These are phyloP conservation scores for Aromia moschata DNA, from an alignment of 2,888 invertebrate genomes.

Conservation along the genomic window DNA sequence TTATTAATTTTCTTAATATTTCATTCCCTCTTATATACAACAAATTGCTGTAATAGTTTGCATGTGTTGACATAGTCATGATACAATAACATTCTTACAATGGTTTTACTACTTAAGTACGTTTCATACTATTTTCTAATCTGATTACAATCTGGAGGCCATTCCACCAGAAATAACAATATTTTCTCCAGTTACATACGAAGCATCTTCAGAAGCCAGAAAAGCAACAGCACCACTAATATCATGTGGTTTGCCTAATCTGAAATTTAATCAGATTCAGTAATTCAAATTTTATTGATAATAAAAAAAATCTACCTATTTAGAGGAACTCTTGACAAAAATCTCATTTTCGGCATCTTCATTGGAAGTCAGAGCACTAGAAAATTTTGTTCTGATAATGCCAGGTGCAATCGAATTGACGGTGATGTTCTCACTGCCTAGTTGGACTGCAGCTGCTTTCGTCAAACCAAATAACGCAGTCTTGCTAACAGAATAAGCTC, in stretches of 20 bases:
- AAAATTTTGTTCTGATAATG: slow-evolving; percentile 89
- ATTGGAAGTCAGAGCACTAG: slow-evolving; percentile 69
- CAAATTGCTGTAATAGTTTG: too few relatives aligned
- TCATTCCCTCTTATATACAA: too few relatives aligned
- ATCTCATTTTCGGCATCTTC: slow-evolving; percentile 57
- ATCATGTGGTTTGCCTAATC: slow-evolving; percentile 70
- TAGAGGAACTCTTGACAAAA: slow-evolving; percentile 61
- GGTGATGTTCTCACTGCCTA: slow-evolving; percentile 83
- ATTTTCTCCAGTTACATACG: slow-evolving; percentile 79
- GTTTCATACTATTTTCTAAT: too few relatives aligned
- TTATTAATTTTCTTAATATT: too few relatives aligned
- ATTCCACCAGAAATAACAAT: slow-evolving; percentile 73
- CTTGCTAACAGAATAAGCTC: slow-evolving; percentile 92
- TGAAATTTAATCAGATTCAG: slow-evolving; percentile 41
- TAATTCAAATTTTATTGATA: not conserved
- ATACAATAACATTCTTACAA: too few relatives aligned
- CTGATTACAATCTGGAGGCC: slow-evolving; percentile 67
- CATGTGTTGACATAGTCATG: too few relatives aligned
- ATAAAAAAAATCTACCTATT: slow-evolving; percentile 54
- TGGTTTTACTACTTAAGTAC: too few relatives aligned
- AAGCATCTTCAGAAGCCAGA: slow-evolving; percentile 74
- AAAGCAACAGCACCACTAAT: slow-evolving; percentile 73
- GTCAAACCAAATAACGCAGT: slow-evolving; percentile 89
- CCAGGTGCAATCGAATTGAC: slow-evolving; percentile 95
- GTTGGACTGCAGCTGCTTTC: slow-evolving; percentile 80